Evolutionary conservation across 2,888 invertebrate species (phyloP), one percentile per base, ranked within the genome.

Genomic region (Cosmopolites sordidus): DNA sequence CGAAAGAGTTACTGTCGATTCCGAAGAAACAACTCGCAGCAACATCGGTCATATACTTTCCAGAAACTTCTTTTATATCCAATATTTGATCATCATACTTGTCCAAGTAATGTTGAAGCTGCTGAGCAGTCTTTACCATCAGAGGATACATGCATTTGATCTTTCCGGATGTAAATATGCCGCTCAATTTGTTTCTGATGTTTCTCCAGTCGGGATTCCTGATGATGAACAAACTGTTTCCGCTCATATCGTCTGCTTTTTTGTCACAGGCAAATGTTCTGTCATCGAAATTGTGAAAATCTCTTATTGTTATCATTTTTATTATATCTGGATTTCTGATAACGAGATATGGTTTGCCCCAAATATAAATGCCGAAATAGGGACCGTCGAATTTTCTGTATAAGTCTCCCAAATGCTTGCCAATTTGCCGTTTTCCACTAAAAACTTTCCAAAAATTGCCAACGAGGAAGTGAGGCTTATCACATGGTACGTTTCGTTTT

Each of bases 111-210:
- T 60, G 51, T n/a, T 64, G 60, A 51, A 75, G 63, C 40, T 69
- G 66, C 22, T 63, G 49, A 0, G 73, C 71, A 27, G 72, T 74
- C 18, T 73, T 70, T 30, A 71, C 62, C 66, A 79, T 75, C 11
- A 78, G 66, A 0, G 72, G 71, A 29, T 77, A 71, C 78, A 80
- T 79, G 39, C 69, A 68, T 62, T 75, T 78, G 55, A 82, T 68
- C 64, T 79, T 80, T 22, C 77, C 78, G 0, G 76, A 74, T 1
- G 79, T 78, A 60, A 81, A 76, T 0, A 78, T 76, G 1, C 80
- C 79, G 0, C 78, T 76, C 17, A 80, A 67, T 58, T 78, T 78
- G 1, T 73, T 66, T 27, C 81, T 70, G 11, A 80, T 66, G 37
- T 71, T 72, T 59, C 74, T 77, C 82, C 81, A 82, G 1, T 75